Base-by-base conservation (phyloP, 2,113 vertebrate species). In the Odontophorus gujanensis region DNA sequence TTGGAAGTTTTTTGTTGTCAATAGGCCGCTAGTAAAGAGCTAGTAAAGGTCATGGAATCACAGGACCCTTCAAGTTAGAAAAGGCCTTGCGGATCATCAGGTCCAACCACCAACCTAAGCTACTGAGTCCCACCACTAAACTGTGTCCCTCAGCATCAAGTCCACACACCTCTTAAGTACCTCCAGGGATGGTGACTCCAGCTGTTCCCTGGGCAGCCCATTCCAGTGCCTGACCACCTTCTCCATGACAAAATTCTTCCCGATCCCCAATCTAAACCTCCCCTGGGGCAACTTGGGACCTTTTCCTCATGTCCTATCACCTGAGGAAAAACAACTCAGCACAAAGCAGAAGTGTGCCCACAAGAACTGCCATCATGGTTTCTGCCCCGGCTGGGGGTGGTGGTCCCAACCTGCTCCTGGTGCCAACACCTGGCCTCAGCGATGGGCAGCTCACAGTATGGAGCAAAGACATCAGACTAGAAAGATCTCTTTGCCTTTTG, bases 391-490 rank as follows among this genome's bases (percentile, higher is more conserved):
- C 20, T 25, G 12, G 13, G 24, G 19, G 2, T 66, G 45, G 26
- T 32, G 15, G 24, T 36, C 81, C 48, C 59, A 59, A 2, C 17
- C 38, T 55, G 42, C 50, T 87, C 67, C 59, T 17, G 22, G 0
- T 22, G 42, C 14, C 14, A 42, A 34, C 25, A 62, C 32, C 40
- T 13, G 19, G 24, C 59, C 34, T 10, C 42, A 40, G 38, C 0
- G 0, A 13, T 9, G 48, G 36, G 11, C 7, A 36, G 67, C 71
- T 72, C 21, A 34, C 0, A 10, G 17, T 20, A 63, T 0, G 0
- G 51, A 65, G 40, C 12, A 78, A 91, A 78, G 19, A 12, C 79
- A 68, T 77, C 40, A 34, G 43, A 21, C 13, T 32, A 12, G 55
- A 10, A 87, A 61, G 9, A 77, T n/a, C 7, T 48, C 72, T 69